Evolutionary conservation across 2,113 vertebrate species (phyloP).

Genomic region (Eurystomus gularis): DNA sequence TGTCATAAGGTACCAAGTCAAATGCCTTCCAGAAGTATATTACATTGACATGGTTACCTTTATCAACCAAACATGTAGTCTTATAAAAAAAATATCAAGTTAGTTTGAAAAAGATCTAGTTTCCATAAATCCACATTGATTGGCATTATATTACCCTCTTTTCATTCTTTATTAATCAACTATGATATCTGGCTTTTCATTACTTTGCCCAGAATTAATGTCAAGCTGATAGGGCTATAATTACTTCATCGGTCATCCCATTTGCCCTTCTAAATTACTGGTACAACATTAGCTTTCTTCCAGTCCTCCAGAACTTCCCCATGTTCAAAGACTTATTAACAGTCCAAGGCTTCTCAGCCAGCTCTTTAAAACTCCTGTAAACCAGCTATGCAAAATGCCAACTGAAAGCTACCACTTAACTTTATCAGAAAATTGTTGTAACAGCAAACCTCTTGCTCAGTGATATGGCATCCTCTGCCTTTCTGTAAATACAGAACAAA

Average conservation of each 20-base stretch:
- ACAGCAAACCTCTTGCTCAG: conserved; percentile 6
- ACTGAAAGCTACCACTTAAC: not conserved
- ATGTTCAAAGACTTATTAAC: conserved; percentile 55
- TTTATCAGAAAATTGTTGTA: not conserved
- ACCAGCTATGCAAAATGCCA: not conserved
- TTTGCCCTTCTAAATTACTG: conserved; percentile 71
- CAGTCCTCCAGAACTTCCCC: conserved; percentile 42
- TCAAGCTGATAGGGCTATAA: conserved; percentile 68
- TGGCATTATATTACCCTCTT: conserved; percentile 69
- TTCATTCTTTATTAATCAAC: conserved; percentile 72
- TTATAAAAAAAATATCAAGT: conserved; percentile 71
- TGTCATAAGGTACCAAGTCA: conserved; percentile 69
- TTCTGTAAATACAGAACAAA: not conserved
- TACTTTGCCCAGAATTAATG: conserved; percentile 70
- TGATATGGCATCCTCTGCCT: not conserved
- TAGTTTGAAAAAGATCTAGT: conserved; percentile 69
- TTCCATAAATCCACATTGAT: conserved; percentile 71
- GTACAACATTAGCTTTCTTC: conserved; percentile 63
- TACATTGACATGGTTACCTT: conserved; percentile 67
- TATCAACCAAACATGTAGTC: conserved; percentile 68
- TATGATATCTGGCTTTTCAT: conserved; percentile 69
- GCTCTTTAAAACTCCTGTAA: conserved; percentile 18
- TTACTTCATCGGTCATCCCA: conserved; percentile 72
- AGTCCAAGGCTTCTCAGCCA: not conserved
- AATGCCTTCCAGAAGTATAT: conserved; percentile 69